Evolutionary conservation across 2,797 vertebrate species (phyloP).

Genomic region (Cossypha heuglini): DNA sequence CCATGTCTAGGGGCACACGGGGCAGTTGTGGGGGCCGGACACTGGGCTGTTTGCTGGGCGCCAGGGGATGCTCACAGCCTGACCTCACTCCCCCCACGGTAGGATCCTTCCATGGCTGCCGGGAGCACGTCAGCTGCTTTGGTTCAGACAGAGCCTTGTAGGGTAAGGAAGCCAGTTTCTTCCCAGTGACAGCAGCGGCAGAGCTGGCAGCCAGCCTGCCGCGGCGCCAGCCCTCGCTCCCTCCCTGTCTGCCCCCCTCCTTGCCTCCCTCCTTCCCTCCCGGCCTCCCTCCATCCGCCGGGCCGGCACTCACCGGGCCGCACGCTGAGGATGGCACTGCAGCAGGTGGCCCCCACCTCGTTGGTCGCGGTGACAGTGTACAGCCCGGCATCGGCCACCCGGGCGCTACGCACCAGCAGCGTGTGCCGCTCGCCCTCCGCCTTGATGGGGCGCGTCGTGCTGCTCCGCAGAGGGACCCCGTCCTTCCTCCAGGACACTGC

Average conservation of each 20-base stretch:
- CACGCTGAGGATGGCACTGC: constrained; percentile 84
- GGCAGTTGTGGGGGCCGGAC: background rate
- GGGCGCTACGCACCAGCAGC: constrained; percentile 85
- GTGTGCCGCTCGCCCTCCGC: constrained; percentile 92
- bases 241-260: background rate
- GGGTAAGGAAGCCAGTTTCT: constrained; percentile 74
- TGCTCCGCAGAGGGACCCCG: constrained; percentile 71
- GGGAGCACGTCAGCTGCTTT: constrained; percentile 20
- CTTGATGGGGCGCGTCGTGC: constrained; percentile 81
- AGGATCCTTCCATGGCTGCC: background rate
- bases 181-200: constrained; percentile 3
- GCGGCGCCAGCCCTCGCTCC: background rate
- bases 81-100: background rate
- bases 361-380: constrained; percentile 89
- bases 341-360: constrained; percentile 85
- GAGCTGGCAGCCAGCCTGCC: constrained; percentile 32
- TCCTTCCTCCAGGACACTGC: constrained; percentile 91
- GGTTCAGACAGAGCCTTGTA: constrained; percentile 77
- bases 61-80: background rate
- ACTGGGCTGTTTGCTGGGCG: background rate
- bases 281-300: background rate
- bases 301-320: constrained; percentile 83
- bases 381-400: constrained; percentile 82
- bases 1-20: background rate
- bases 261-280: background rate